A percentile compares a stretch with the other conserved stretches of the same genome.
These are phyloP conservation scores for Cairina moschata DNA, from an alignment of 2,113 vertebrate genomes.

Conservation along the genomic window DNA sequence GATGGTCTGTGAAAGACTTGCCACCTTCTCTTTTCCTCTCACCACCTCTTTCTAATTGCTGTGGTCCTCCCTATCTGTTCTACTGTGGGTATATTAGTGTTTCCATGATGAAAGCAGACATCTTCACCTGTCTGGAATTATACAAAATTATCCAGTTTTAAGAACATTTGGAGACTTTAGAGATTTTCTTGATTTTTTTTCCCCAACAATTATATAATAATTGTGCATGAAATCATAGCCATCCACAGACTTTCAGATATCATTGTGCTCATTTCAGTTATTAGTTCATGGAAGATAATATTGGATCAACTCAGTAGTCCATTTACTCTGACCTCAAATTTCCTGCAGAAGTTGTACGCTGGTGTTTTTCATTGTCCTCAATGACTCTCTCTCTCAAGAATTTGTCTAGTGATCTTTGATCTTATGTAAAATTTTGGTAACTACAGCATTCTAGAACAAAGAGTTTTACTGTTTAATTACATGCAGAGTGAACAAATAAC, in stretches of 20 bases:
- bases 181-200: slow-evolving; percentile 14
- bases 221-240: background rate
- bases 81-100: background rate
- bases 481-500: background rate
- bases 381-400: background rate
- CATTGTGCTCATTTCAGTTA: background rate
- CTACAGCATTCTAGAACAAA: background rate
- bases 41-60: background rate
- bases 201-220: background rate
- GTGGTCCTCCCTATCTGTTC: background rate
- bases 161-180: background rate
- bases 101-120: background rate
- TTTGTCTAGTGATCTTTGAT: background rate
- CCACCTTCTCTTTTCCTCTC: background rate
- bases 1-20: background rate
- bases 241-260: background rate
- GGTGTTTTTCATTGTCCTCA: background rate
- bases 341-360: background rate
- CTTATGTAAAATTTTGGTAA: background rate
- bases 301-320: background rate
- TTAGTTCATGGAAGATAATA: background rate
- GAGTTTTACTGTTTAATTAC: background rate
- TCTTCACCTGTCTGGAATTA: background rate
- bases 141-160: background rate
- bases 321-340: background rate